Evolutionary conservation across 2,888 invertebrate genomes (phyloP), one percentile per base, ranked within the genome.

Genomic region (Resseliella maxima): DNA sequence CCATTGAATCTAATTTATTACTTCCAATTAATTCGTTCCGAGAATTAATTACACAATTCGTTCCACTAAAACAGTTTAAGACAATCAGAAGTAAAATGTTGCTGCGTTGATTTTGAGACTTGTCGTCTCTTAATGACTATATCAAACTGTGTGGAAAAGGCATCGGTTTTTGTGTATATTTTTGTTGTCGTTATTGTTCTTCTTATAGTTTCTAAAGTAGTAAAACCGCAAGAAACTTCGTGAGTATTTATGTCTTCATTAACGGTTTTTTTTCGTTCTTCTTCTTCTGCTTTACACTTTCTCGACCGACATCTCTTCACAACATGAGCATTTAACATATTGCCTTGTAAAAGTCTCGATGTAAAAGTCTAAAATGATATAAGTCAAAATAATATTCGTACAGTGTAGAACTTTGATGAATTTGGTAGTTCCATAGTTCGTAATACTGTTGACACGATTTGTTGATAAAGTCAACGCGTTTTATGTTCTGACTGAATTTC

Each of bases 221-320:
- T 31, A 72, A 72, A 31, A 72, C 31, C 72, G 15, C 72, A 10
- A 72, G 72, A 72, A 72, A 72, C 72, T 72, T 72, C 2, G 8
- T 1, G 18, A 35, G 72, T 72, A 72, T 72, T 72, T 72, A 72
- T 72, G 72, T 31, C 72, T 72, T 72, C 27, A 72, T 72, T 72
- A 24, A 27, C 72, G 6, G 31, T 72, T 31, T 15, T 72, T 72
- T 72, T 59, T 59, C 3, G 2, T 3, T 24, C 24, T 59, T 5
- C 31, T 15, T 59, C 24, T 59, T 59, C 27, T 18, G 50, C 2
- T 50, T n/a, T 3, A 24, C 50, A 6, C 10, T 27, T 24, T n/a
- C 3, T 24, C 6, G n/a, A 15, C 31, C 15, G 72, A n/a, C n/a
- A n/a, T n/a, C n/a, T n/a, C n/a, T n/a, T n/a, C n/a, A n/a, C n/a